Evolutionary conservation across 2,797 vertebrate species (phyloP).

Genomic region (Protosalanx chinensis): DNA sequence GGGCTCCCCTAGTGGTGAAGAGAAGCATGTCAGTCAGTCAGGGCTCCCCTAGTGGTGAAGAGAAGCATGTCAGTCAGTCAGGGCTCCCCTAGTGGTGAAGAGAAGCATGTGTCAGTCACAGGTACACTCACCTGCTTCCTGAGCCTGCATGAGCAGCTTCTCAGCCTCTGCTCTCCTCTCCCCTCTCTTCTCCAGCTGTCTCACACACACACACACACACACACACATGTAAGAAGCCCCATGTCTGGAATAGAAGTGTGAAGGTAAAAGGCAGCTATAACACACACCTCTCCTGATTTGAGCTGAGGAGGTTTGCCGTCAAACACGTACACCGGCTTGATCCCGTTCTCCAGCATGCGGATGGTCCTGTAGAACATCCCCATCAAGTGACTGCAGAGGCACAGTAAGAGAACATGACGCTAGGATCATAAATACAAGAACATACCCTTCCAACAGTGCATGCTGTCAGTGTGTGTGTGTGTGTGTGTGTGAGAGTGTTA

Average conservation of each 20-base stretch:
- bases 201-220: background rate
- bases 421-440: background rate
- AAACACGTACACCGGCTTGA: slow-evolving; percentile 95
- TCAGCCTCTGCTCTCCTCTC: slow-evolving; percentile 91
- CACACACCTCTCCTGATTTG: slow-evolving; percentile 86
- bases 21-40: no score
- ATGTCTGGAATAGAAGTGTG: no score
- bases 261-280: no score
- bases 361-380: slow-evolving; percentile 98
- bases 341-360: slow-evolving; percentile 93
- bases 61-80: no score
- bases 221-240: background rate
- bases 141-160: slow-evolving; percentile 86
- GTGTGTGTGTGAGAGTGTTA: no score
- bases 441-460: background rate
- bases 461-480: background rate
- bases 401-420: background rate
- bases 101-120: no score
- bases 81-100: no score
- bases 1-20: no score
- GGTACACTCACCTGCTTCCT: slow-evolving; percentile 75
- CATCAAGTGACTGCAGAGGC: slow-evolving; percentile 83
- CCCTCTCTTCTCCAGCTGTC: slow-evolving; percentile 81
- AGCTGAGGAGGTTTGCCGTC: slow-evolving; percentile 94
- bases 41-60: no score